phyloP scores from a whole-genome alignment of 2,113 vertebrate genomes.

The Donacobius atricapilla region DNA sequence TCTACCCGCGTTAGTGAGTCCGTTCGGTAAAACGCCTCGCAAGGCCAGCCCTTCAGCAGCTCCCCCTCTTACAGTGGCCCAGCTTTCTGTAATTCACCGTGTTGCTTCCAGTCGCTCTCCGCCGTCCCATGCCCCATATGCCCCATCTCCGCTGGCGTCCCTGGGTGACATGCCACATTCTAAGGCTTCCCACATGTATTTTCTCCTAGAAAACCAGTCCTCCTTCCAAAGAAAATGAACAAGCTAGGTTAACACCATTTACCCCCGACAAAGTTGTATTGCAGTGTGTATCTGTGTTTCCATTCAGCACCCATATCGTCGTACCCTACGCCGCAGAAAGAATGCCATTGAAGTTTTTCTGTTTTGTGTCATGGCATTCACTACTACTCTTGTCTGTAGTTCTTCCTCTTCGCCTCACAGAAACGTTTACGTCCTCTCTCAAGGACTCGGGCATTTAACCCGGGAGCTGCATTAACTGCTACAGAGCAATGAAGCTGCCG shows the following conservation, averaged over 20 bases:
- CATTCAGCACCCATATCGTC: not conserved
- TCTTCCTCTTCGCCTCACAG: not conserved
- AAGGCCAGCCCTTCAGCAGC: too few relatives aligned
- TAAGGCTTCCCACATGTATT: rapidly evolving
- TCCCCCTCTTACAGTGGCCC: too few relatives aligned
- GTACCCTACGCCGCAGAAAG: not conserved
- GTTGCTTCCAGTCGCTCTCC: not conserved
- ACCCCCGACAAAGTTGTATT: not conserved
- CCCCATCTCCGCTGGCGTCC: not conserved
- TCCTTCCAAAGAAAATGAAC: not conserved
- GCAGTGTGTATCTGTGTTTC: not conserved
- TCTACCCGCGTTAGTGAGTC: rapidly evolving
- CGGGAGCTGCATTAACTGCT: not conserved
- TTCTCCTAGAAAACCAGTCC: not conserved
- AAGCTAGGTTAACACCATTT: not conserved
- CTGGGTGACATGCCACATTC: too few relatives aligned
- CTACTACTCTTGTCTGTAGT: not conserved
- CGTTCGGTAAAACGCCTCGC: not conserved
- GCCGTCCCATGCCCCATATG: rapidly evolving
- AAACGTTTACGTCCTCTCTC: not conserved
- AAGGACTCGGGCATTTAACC: not conserved
- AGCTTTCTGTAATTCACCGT: rapidly evolving
- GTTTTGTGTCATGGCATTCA: not conserved
- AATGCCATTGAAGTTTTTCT: not conserved
- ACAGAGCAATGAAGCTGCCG: not conserved